phyloP scores from a whole-genome alignment of 37 sponge, comb jelly and placozoan species.

The Spongilla lacustris region DNA sequence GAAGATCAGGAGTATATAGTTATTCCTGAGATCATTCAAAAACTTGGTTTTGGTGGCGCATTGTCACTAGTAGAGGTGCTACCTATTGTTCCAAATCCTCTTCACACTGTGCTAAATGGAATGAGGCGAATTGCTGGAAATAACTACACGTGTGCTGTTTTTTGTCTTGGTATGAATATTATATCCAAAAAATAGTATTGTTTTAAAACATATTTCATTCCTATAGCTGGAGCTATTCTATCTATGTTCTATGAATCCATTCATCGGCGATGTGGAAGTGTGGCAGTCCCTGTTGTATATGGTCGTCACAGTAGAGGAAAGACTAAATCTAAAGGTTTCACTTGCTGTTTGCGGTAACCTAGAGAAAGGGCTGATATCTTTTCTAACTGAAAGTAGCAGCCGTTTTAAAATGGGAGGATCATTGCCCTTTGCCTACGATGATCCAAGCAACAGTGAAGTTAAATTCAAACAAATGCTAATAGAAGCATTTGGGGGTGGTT shows the following conservation, averaged over 20 bases:
- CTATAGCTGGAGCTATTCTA: constrained; percentile 2
- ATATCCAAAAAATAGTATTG: not conserved
- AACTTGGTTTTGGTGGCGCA: not conserved
- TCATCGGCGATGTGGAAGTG: constrained; percentile 7
- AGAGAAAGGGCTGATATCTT: constrained; percentile 7
- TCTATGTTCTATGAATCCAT: constrained; percentile 15
- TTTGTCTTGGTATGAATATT: constrained; percentile 11
- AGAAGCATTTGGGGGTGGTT: constrained; percentile 20
- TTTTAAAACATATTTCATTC: not conserved
- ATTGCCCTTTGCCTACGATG: constrained; percentile 12
- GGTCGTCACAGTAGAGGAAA: constrained; percentile 20
- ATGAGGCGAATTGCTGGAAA: not conserved
- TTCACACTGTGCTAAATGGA: not conserved
- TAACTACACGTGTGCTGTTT: not conserved
- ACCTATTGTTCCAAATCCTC: constrained; percentile 11
- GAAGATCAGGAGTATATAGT: not conserved
- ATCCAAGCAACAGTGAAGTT: constrained; percentile 20
- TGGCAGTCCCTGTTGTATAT: constrained; percentile 22
- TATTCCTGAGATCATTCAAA: not conserved
- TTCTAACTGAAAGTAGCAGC: not conserved
- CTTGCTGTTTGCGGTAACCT: constrained; percentile 13
- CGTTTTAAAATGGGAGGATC: constrained; percentile 9
- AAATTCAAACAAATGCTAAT: constrained; percentile 22
- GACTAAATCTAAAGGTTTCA: constrained; percentile 8
- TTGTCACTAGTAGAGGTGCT: not conserved